Evolutionary conservation across 2,797 vertebrate genomes (phyloP), one percentile per base, ranked within the genome.

Genomic region (Enteromius thamalakanensis): DNA sequence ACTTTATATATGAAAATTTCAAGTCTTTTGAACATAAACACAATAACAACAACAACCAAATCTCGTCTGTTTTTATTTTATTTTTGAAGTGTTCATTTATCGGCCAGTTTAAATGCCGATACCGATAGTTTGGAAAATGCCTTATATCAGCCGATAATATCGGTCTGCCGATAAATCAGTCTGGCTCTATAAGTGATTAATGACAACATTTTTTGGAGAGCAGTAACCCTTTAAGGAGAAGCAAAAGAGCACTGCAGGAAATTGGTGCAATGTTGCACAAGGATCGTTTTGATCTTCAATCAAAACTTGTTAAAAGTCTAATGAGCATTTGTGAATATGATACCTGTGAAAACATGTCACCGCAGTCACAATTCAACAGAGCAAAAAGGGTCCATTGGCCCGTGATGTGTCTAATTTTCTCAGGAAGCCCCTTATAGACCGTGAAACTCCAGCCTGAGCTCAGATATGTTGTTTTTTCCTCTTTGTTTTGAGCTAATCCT

Each of bases 401-500:
- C 3, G 2, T n/a, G 9, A 23, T 19, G n/a, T 17, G 34, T 55
- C 2, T 15, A 10, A 42, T 60, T 42, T 51, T 15, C 12, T 68
- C 60, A 47, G 11, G 21, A 80, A 42, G 7, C 67, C n/a, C 19
- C 29, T 34, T 15, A 40, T n/a, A 51, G 21, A 64, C 42, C 29
- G 32, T 7, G 3, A n/a, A 37, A 11, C 8, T n/a, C 1, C 72
- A 65, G 26, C 42, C 7, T 12, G 45, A 49, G 42, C 55, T 19
- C 14, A 62, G 2, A 81, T 53, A 14, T 64, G 21, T 47, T 64
- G 26, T 74, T 51, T 11, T 80, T 80, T 68, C 37, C 51, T 81
- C 40, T 47, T 62, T 80, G 71, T 76, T 82, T 53, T 42, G 60
- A 67, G 32, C 71, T 67, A 82, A 75, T 76, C 58, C 34, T 75